A percentile compares a stretch with the other conserved stretches of the same genome.
phyloP scores from a whole-genome alignment of 2,797 vertebrate genomes.

The Tadarida brasiliensis region DNA sequence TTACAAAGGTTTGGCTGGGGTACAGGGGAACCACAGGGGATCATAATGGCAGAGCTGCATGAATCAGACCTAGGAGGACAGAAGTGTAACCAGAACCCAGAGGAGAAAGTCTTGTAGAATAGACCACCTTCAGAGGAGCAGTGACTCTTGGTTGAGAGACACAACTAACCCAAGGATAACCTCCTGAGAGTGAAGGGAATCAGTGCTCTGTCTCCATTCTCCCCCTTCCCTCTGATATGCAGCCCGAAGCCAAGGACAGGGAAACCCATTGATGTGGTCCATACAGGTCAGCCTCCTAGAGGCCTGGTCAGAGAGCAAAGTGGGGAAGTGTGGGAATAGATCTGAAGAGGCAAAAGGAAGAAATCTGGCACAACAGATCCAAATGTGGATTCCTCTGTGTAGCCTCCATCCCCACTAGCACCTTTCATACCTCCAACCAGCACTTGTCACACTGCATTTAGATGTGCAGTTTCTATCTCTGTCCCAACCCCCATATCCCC shows the following conservation, averaged over 20 bases:
- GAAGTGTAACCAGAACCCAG: neutral
- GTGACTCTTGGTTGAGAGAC: neutral
- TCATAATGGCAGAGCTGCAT: accelerated
- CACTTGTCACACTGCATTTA: too few species aligned
- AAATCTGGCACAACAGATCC: neutral
- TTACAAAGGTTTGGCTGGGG: neutral
- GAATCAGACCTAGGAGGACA: neutral
- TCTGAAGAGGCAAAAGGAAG: neutral
- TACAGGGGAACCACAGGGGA: too few species aligned
- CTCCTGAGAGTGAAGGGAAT: neutral
- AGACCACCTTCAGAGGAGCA: neutral
- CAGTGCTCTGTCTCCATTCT: too few species aligned
- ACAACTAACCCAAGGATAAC: neutral
- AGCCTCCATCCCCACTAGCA: neutral
- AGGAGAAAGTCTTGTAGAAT: neutral
- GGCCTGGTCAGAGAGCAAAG: neutral
- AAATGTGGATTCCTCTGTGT: neutral
- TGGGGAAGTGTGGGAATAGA: neutral
- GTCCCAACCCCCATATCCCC: neutral
- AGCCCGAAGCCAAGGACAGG: neutral
- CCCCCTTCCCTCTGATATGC: neutral
- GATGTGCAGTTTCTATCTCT: neutral
- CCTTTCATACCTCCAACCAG: neutral
- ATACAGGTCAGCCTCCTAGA: neutral
- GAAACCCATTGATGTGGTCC: neutral